Conservation (phyloP, 2,888 invertebrate species). For the Andrena dorsata region DNA sequence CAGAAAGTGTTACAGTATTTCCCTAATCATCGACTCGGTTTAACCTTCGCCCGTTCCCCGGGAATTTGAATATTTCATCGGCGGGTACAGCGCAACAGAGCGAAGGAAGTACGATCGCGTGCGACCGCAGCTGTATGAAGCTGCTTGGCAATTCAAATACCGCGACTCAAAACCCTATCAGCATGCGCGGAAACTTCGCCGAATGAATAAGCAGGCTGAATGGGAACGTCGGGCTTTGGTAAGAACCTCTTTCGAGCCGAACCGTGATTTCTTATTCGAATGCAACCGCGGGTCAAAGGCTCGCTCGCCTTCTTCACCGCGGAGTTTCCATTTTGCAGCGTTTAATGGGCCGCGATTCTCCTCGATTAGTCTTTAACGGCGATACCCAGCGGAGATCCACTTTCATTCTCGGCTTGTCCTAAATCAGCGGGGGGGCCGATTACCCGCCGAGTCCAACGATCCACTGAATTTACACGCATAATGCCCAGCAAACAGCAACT, state of each 20-base stretch:
- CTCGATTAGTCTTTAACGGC: slow-evolving; percentile 53
- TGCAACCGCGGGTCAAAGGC: slow-evolving; percentile 51
- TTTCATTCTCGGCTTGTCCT: slow-evolving; percentile 37
- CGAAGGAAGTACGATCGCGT: slow-evolving; percentile 39
- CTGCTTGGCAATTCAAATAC: slow-evolving; percentile 51
- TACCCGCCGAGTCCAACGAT: slow-evolving; percentile 33
- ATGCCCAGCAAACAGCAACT: neutral
- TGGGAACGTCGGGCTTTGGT: neutral
- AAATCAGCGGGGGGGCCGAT: slow-evolving; percentile 49
- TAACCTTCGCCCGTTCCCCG: slow-evolving; percentile 28
- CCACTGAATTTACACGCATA: slow-evolving; percentile 23
- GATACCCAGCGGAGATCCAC: slow-evolving; percentile 23
- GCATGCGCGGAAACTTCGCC: slow-evolving; percentile 36
- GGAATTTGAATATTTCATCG: slow-evolving; percentile 38
- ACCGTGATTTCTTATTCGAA: slow-evolving; percentile 48
- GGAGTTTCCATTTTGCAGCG: slow-evolving; percentile 27
- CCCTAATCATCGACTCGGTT: slow-evolving; percentile 28
- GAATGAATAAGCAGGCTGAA: slow-evolving; percentile 35
- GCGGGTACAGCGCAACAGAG: neutral
- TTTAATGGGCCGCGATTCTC: slow-evolving; percentile 49
- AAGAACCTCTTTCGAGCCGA: slow-evolving; percentile 6
- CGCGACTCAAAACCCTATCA: slow-evolving; percentile 41
- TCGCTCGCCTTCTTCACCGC: slow-evolving; percentile 16
- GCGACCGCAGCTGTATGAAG: slow-evolving; percentile 9
- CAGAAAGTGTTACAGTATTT: slow-evolving; percentile 36